Conservation (phyloP, 2,888 invertebrate species). For the Cephus nigrinus region DNA sequence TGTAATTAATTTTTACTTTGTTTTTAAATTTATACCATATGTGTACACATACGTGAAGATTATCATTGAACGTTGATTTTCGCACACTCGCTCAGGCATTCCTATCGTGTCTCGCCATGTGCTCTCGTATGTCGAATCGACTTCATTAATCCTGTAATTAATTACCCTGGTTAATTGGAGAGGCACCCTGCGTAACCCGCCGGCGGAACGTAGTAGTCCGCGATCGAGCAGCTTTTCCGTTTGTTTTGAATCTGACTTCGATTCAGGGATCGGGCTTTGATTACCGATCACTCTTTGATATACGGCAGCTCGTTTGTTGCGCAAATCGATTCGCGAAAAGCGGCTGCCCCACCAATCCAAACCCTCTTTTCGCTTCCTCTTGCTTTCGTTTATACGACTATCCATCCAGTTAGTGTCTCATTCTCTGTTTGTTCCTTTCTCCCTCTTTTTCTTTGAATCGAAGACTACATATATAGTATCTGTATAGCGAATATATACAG, state of each 20-base stretch:
- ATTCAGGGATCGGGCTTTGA: conserved; percentile 24
- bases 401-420: too few species aligned
- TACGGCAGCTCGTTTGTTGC: too few species aligned
- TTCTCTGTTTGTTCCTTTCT: too few species aligned
- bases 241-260: conserved; percentile 29
- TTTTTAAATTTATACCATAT: not conserved
- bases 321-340: not conserved
- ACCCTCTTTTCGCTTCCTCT: not conserved
- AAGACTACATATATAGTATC: too few species aligned
- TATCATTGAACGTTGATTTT: not conserved
- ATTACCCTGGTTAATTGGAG: conserved; percentile 46
- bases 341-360: not conserved
- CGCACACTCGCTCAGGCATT: not conserved
- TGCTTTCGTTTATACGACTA: not conserved
- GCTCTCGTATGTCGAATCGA: conserved; percentile 17
- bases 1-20: not conserved
- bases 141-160: conserved; percentile 45
- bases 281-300: conserved; percentile 24
- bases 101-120: not conserved
- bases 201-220: conserved; percentile 3
- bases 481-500: too few species aligned
- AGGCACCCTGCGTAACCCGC: conserved; percentile 20
- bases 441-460: too few species aligned
- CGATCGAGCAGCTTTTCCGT: conserved; percentile 32
- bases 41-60: not conserved